phyloP scores from a whole-genome alignment of 2,888 invertebrate species.

The Dilophus febrilis region DNA sequence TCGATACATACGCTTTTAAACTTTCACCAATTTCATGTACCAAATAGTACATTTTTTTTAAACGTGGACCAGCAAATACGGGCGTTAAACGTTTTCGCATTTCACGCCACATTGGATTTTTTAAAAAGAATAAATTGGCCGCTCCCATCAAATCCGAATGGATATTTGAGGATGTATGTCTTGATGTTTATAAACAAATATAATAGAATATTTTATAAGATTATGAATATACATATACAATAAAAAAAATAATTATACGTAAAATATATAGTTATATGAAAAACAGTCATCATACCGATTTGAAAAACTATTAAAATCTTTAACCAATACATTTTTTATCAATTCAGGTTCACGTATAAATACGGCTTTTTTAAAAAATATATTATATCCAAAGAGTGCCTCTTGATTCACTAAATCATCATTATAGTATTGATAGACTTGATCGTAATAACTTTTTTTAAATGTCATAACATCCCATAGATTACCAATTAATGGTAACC shows the following conservation, averaged over 20 bases:
- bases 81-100: conserved; percentile 30
- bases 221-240: no score
- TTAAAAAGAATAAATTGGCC: conserved; percentile 29
- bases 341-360: conserved; percentile 30
- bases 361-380: conserved; percentile 29
- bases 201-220: no score
- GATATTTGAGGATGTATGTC: conserved; percentile 16
- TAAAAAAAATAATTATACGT: no score
- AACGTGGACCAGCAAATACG: conserved; percentile 29
- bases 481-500: conserved; percentile 30
- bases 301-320: conserved; percentile 30
- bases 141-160: conserved; percentile 25
- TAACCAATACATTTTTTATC: conserved; percentile 29
- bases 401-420: conserved; percentile 15
- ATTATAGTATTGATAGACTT: conserved; percentile 25
- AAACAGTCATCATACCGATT: conserved; percentile 20
- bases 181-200: no score
- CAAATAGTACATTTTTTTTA: conserved; percentile 27
- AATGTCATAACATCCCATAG: conserved; percentile 20
- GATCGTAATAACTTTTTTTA: conserved; percentile 20
- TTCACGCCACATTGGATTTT: conserved; percentile 29
- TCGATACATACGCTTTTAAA: not conserved
- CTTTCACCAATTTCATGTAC: conserved; percentile 18
- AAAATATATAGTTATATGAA: no score
- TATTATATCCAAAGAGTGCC: conserved; percentile 25